phyloP scores from a whole-genome alignment of 2,797 vertebrate genomes.

The Phataginus tetradactyla region DNA sequence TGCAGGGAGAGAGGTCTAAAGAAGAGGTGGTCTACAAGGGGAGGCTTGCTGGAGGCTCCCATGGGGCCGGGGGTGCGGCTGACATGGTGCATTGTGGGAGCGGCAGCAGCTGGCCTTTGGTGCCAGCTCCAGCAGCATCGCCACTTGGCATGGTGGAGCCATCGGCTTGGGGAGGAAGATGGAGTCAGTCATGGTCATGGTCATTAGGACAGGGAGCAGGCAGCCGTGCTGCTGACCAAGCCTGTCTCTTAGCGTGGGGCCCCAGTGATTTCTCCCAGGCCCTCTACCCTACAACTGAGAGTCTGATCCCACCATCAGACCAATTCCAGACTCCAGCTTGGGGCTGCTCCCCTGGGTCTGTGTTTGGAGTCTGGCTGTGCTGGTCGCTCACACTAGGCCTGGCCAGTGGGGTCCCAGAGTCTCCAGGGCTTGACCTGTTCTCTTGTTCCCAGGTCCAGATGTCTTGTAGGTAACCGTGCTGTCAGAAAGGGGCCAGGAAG shows the following conservation, averaged over 20 bases:
- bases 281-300: neutral
- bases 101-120: neutral
- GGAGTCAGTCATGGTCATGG: neutral
- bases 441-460: neutral
- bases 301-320: neutral
- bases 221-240: neutral
- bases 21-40: neutral
- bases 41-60: neutral
- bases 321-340: neutral
- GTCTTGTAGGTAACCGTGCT: neutral
- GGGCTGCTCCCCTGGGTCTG: neutral
- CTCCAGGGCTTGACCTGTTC: accelerated
- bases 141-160: neutral
- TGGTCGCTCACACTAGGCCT: accelerated
- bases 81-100: accelerated
- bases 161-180: neutral
- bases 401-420: neutral
- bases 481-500: neutral
- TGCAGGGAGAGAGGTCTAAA: too few relatives aligned
- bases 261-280: neutral
- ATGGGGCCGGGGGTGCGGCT: too few relatives aligned
- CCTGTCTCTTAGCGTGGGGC: neutral
- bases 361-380: neutral
- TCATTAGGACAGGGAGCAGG: neutral
- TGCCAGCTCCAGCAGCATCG: neutral